phyloP scores from a whole-genome alignment of 2,888 invertebrate genomes.

The Synergus umbraculus region DNA sequence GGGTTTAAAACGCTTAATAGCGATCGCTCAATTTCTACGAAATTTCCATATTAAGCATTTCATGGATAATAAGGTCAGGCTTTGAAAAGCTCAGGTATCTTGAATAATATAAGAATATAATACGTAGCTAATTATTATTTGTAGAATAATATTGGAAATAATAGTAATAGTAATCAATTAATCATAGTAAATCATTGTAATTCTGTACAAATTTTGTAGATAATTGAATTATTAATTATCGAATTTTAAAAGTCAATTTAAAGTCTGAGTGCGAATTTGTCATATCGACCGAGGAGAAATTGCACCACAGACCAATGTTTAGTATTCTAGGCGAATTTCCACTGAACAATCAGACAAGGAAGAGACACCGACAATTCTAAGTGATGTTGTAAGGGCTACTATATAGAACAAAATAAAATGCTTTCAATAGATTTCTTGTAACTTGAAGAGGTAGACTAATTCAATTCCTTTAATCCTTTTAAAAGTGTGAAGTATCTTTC shows the following conservation, averaged over 20 bases:
- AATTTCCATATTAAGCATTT: neutral
- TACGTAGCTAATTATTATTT: neutral
- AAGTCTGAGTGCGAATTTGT: slow-evolving; percentile 47
- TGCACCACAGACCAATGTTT: slow-evolving; percentile 64
- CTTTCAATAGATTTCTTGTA: slow-evolving; percentile 50
- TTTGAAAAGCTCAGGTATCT: neutral
- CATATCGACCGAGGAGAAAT: slow-evolving; percentile 67
- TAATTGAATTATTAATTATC: slow-evolving; percentile 12
- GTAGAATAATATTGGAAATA: neutral
- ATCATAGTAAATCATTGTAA: too few species aligned
- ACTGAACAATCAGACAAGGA: slow-evolving; percentile 63
- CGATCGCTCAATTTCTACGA: neutral
- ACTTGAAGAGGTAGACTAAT: slow-evolving; percentile 48
- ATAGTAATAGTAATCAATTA: neutral
- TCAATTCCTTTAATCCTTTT: slow-evolving; percentile 31
- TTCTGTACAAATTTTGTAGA: neutral
- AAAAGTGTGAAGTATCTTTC: neutral
- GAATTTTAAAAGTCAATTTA: neutral
- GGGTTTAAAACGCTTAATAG: neutral
- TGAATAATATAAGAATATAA: neutral
- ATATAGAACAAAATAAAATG: slow-evolving; percentile 46
- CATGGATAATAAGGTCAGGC: neutral
- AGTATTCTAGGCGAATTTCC: slow-evolving; percentile 69
- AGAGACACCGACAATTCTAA: slow-evolving; percentile 45
- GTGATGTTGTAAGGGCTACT: slow-evolving; percentile 46